phyloP scores from a whole-genome alignment of 2,888 invertebrate species.

The Nomada flava region DNA sequence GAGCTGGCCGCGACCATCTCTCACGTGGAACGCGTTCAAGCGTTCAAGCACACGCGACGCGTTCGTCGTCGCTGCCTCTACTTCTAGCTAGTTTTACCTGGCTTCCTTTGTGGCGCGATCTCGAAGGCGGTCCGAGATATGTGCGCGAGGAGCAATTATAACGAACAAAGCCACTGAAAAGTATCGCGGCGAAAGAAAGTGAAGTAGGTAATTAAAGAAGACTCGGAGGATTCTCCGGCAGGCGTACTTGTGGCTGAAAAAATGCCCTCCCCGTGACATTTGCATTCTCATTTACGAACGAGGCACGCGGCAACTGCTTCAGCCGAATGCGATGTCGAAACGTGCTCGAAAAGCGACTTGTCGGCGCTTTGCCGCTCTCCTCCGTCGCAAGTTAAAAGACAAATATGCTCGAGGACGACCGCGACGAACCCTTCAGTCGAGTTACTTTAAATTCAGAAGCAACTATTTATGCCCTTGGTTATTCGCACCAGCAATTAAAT shows the following conservation, averaged over 20 bases:
- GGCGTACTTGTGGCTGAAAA: background rate
- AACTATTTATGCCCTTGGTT: conserved; percentile 50
- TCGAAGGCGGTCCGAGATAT: background rate
- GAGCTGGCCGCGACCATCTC: background rate
- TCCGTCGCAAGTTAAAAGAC: conserved; percentile 44
- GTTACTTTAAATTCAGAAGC: conserved; percentile 49
- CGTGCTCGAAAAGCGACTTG: conserved; percentile 40
- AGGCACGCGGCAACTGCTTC: conserved; percentile 25
- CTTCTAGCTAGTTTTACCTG: background rate
- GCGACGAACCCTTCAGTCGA: conserved; percentile 35
- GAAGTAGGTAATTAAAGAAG: conserved; percentile 47
- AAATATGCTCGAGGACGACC: conserved; percentile 53
- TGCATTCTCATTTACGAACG: conserved; percentile 15
- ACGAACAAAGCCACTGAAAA: background rate
- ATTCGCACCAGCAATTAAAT: conserved; percentile 32
- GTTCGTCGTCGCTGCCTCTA: background rate
- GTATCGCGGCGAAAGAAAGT: conserved; percentile 21
- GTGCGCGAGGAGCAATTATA: conserved; percentile 13
- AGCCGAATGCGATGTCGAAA: conserved; percentile 34
- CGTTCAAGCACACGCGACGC: no score
- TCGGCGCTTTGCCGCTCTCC: conserved; percentile 29
- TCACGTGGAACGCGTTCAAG: background rate
- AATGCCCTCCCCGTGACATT: conserved; percentile 18
- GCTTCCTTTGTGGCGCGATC: background rate
- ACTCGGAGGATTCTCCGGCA: conserved; percentile 3